Percentiles rank a stretch among this genome's conserved stretches.
phyloP scores from a whole-genome alignment of 2,113 vertebrate genomes.

The Gymnorhina tibicen region DNA sequence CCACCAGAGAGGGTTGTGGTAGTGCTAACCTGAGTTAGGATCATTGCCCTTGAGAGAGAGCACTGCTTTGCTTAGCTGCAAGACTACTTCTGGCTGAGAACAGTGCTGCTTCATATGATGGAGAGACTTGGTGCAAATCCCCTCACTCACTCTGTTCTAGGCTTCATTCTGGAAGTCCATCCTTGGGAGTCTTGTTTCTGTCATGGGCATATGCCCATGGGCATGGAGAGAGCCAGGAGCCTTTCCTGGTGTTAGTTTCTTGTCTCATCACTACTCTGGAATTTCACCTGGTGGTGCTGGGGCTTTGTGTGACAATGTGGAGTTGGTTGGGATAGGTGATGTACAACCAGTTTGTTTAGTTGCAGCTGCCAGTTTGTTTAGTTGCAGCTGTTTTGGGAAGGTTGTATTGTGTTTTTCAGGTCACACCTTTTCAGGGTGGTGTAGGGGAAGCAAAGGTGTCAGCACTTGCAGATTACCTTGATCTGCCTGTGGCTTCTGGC shows the following conservation, averaged over 20 bases:
- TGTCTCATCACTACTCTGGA: neutral
- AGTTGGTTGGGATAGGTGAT: neutral
- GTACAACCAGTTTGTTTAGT: neutral
- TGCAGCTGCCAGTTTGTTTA: neutral
- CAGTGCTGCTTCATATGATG: neutral
- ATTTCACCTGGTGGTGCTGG: neutral
- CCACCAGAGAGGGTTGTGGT: neutral
- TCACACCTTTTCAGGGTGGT: rapidly evolving
- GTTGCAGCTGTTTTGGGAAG: neutral
- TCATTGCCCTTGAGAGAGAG: rapidly evolving
- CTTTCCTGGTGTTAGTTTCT: neutral
- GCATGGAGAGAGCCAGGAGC: neutral
- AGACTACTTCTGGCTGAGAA: neutral
- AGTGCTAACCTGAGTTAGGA: neutral
- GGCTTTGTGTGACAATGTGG: rapidly evolving
- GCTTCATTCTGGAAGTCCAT: neutral
- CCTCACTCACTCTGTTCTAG: neutral
- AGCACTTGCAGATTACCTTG: neutral
- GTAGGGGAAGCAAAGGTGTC: neutral
- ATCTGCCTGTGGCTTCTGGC: neutral
- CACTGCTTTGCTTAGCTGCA: neutral
- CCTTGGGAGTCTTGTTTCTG: neutral
- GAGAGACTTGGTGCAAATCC: neutral
- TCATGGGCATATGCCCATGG: neutral
- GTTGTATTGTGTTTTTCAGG: neutral